These are phyloP conservation scores for Artibeus jamaicensis DNA, from an alignment of 2,797 vertebrate genomes.

Conservation along the genomic window DNA sequence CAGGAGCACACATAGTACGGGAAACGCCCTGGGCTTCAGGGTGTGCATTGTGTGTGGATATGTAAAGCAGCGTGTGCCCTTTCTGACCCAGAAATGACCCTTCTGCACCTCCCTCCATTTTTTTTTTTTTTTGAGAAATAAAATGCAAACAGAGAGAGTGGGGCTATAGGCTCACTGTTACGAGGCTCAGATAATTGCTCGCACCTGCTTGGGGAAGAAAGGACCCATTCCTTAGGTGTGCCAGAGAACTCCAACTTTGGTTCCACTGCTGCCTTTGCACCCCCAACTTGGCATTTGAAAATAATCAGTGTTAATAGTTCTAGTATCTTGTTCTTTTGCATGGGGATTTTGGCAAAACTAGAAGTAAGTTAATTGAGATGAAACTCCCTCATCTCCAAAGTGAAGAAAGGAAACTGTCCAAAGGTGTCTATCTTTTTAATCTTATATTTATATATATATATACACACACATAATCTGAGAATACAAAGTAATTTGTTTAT, in stretches of 20 bases:
- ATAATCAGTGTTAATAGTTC: background rate
- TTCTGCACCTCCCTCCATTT: background rate
- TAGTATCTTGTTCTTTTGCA: background rate
- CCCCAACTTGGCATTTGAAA: background rate
- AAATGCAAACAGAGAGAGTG: background rate
- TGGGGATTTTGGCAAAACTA: background rate
- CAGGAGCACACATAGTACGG: conserved; percentile 2
- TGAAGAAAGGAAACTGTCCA: background rate
- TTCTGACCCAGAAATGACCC: conserved; percentile 48
- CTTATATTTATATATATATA: background rate
- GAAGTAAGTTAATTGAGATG: background rate
- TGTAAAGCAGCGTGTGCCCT: background rate
- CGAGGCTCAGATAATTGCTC: background rate
- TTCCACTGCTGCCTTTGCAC: background rate
- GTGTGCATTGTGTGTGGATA: conserved; percentile 40
- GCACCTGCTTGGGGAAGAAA: conserved; percentile 3
- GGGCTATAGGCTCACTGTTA: background rate
- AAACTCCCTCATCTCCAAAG: background rate
- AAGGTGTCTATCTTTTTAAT: background rate
- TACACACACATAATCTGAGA: background rate
- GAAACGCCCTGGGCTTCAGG: background rate
- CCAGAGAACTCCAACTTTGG: background rate
- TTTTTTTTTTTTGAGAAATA: conserved; percentile 14
- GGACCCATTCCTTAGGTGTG: background rate
- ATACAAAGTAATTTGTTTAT: background rate